Conservation (phyloP, 2,888 invertebrate species). For the Cerceris ruficornis region DNA sequence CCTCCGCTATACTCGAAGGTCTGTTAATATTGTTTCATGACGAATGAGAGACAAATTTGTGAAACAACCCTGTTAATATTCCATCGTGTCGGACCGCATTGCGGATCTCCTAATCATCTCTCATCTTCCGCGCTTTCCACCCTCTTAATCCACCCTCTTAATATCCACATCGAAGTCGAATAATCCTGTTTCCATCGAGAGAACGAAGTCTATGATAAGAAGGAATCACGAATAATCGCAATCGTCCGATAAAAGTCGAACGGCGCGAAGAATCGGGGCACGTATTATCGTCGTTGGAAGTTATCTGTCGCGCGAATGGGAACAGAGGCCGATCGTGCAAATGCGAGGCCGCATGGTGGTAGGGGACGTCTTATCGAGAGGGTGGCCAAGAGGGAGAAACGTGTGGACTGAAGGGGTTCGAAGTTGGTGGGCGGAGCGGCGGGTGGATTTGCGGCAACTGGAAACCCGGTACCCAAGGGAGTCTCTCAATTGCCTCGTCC, state of each 20-base stretch:
- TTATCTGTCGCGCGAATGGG: conserved; percentile 69
- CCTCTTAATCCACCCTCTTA: too few relatives aligned
- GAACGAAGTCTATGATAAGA: not conserved
- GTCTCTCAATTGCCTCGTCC: conserved; percentile 78
- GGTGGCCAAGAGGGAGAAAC: conserved; percentile 63
- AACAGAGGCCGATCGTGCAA: conserved; percentile 54
- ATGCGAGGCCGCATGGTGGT: conserved; percentile 52
- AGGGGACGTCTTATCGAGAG: conserved; percentile 73
- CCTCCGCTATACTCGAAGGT: conserved; percentile 12
- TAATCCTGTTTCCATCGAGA: not conserved
- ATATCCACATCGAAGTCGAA: too few relatives aligned
- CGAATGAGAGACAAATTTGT: conserved; percentile 19
- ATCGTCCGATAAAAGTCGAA: conserved; percentile 40
- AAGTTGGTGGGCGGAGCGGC: conserved; percentile 61
- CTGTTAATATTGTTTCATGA: conserved; percentile 29
- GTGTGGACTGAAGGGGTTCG: conserved; percentile 69
- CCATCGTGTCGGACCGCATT: too few relatives aligned
- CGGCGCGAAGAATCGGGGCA: conserved; percentile 65
- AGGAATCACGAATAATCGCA: conserved; percentile 56
- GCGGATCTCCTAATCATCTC: too few relatives aligned
- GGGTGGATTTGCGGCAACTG: conserved; percentile 68
- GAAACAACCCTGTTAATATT: conserved; percentile 1
- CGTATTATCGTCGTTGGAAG: conserved; percentile 72
- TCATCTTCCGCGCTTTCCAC: too few relatives aligned
- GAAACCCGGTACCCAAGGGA: conserved; percentile 75